phyloP scores from a whole-genome alignment of 2,797 vertebrate species.

The Pteropus rufus region DNA sequence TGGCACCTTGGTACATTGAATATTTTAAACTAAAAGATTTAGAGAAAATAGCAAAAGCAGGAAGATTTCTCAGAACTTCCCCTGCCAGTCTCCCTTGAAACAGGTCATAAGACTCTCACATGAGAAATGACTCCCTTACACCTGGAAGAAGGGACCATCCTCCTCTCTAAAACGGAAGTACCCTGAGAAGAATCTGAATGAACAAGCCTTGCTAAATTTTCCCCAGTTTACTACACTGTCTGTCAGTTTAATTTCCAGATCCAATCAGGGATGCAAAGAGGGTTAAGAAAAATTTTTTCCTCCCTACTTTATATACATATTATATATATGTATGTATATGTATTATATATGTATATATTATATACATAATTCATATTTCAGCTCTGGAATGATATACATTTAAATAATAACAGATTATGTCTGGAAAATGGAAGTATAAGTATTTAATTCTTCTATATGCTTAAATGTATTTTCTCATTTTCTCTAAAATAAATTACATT shows the following conservation, averaged over 20 bases:
- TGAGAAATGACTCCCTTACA: not conserved
- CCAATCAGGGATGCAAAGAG: not conserved
- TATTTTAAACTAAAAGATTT: not conserved
- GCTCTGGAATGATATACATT: not conserved
- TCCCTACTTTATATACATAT: not conserved
- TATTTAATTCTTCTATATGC: not conserved
- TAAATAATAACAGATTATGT: not conserved
- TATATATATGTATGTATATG: not conserved
- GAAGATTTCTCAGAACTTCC: not conserved
- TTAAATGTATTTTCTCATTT: not conserved
- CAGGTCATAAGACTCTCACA: not conserved
- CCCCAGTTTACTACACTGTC: not conserved
- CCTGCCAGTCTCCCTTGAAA: not conserved
- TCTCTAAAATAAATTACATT: not conserved
- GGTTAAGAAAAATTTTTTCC: not conserved
- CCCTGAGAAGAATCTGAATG: not conserved
- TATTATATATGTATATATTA: not conserved
- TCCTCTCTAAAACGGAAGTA: not conserved
- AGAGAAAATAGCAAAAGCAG: not conserved
- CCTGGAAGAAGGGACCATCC: not conserved
- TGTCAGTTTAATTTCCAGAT: not conserved
- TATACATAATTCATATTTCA: not conserved
- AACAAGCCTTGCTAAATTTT: not conserved
- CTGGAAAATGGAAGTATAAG: not conserved
- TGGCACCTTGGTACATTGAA: not conserved